Percentiles rank a stretch among this genome's conserved stretches.
Conservation (phyloP, 2,797 vertebrate genomes). For the Mallotus villosus region DNA sequence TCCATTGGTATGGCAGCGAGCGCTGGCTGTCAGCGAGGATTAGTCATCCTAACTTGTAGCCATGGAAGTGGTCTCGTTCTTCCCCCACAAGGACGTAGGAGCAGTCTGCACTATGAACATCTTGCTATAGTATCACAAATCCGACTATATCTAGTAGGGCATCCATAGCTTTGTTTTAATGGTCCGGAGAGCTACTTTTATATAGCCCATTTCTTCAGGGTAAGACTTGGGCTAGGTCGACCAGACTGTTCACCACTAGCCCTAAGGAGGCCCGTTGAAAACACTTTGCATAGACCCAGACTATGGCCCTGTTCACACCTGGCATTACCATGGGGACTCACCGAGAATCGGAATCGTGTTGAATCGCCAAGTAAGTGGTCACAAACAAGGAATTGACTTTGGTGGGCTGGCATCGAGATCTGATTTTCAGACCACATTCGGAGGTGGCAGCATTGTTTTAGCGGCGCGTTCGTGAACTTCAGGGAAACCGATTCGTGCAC, state of each 20-base stretch:
- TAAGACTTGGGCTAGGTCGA: neutral
- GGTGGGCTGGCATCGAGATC: too few relatives aligned
- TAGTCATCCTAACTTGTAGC: slow-evolving; percentile 19
- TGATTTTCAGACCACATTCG: too few relatives aligned
- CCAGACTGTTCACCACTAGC: neutral
- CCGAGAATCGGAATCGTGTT: too few relatives aligned
- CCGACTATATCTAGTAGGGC: neutral
- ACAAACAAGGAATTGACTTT: too few relatives aligned
- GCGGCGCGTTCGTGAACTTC: too few relatives aligned
- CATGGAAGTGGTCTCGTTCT: slow-evolving; percentile 18
- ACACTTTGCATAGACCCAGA: neutral
- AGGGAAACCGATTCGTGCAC: too few relatives aligned
- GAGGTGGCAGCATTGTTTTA: too few relatives aligned
- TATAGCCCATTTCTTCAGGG: neutral
- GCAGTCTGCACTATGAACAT: neutral
- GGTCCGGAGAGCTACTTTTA: too few relatives aligned
- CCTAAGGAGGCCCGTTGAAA: too few relatives aligned
- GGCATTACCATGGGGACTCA: too few relatives aligned
- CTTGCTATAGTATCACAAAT: neutral
- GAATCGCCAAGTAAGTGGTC: too few relatives aligned
- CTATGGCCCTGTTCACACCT: neutral
- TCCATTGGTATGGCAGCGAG: slow-evolving; percentile 17
- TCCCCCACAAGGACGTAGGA: too few relatives aligned
- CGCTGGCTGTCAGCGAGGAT: slow-evolving; percentile 18
- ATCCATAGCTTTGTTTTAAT: neutral